These are phyloP conservation scores for Tipula unca DNA, from an alignment of 2,888 invertebrate species.

Conservation along the genomic window DNA sequence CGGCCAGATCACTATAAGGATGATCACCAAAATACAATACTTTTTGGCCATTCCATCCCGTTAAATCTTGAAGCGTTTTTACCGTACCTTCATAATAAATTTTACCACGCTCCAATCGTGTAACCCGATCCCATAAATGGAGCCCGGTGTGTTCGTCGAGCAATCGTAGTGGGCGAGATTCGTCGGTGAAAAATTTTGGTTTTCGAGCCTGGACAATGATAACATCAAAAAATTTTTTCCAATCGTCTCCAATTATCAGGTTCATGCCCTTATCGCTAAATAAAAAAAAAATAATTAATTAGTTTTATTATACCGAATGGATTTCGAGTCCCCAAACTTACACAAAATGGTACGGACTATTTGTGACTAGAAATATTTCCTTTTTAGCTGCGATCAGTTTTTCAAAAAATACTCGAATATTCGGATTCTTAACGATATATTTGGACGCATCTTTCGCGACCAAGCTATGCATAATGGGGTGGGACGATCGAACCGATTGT, in stretches of 20 bases:
- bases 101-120: conserved; percentile 72
- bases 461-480: conserved; percentile 81
- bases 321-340: conserved; percentile 44
- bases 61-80: conserved; percentile 80
- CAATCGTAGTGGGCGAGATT: conserved; percentile 80
- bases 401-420: conserved; percentile 65
- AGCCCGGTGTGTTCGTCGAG: conserved; percentile 74
- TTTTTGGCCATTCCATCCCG: conserved; percentile 86
- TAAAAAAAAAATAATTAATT: background rate
- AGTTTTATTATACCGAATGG: background rate
- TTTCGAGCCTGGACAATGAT: conserved; percentile 92
- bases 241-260: conserved; percentile 75
- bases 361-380: conserved; percentile 90
- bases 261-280: conserved; percentile 84
- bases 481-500: conserved; percentile 80
- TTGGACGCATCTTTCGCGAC: conserved; percentile 74
- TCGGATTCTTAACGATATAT: conserved; percentile 68
- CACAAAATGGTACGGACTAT: conserved; percentile 95
- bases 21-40: conserved; percentile 98
- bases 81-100: conserved; percentile 96
- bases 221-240: conserved; percentile 89
- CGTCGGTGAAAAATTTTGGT: conserved; percentile 91
- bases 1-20: conserved; percentile 93
- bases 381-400: conserved; percentile 66
- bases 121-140: conserved; percentile 88